Conservation (phyloP, 2,113 vertebrate species). For the Istiophorus platypterus region DNA sequence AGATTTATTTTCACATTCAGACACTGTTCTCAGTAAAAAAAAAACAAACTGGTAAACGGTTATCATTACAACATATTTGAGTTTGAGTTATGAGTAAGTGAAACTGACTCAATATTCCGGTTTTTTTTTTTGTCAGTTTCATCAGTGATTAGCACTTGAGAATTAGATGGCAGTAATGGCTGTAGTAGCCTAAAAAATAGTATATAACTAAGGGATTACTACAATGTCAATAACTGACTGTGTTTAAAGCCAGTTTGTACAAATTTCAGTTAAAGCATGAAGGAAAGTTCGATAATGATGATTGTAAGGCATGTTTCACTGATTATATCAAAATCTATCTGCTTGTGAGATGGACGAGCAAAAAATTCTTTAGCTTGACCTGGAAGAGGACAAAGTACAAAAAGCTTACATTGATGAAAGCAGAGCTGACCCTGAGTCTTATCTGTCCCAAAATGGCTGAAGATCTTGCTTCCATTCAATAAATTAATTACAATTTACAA, state of each 20-base stretch:
- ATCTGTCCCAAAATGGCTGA: background rate
- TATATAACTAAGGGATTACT: background rate
- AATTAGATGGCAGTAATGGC: background rate
- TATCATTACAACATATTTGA: background rate
- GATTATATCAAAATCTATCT: background rate
- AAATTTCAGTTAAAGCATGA: background rate
- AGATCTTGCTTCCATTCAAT: too few species aligned
- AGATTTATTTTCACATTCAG: background rate
- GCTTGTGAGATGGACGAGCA: background rate
- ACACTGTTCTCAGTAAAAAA: too few species aligned
- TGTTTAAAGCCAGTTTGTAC: background rate
- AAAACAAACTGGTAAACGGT: background rate
- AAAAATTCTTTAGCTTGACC: background rate
- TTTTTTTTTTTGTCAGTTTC: background rate
- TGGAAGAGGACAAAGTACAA: background rate
- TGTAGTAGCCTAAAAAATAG: background rate
- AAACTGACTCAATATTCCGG: background rate
- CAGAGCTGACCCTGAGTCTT: background rate
- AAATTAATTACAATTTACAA: background rate
- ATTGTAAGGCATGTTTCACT: background rate
- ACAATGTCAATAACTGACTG: background rate
- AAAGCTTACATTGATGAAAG: conserved; percentile 3
- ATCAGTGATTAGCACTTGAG: background rate
- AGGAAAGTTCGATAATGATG: background rate
- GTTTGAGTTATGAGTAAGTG: background rate